Percentiles rank a stretch among this genome's conserved stretches.
phyloP scores from a whole-genome alignment of 2,888 invertebrate species.

The Encarsia formosa region DNA sequence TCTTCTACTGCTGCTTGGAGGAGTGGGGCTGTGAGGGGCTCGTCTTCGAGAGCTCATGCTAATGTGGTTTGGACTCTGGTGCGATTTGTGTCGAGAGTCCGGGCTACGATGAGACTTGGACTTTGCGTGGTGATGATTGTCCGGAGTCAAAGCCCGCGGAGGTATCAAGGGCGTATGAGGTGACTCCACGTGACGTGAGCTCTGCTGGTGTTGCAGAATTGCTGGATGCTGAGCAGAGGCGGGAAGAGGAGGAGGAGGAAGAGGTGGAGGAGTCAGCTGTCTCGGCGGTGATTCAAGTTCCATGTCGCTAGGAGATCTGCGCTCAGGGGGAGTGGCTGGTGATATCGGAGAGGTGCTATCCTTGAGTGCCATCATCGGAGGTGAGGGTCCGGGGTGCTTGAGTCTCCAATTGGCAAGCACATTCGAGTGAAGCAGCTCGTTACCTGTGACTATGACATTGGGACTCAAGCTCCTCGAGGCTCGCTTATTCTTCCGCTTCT shows the following conservation, averaged over 20 bases:
- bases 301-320: constrained; percentile 45
- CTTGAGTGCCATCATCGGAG: constrained; percentile 48
- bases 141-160: constrained; percentile 49
- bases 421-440: constrained; percentile 43
- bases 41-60: constrained; percentile 35
- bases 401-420: constrained; percentile 36
- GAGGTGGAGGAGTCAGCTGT: constrained; percentile 37
- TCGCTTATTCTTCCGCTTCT: constrained; percentile 63
- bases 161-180: constrained; percentile 69
- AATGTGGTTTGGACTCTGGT: constrained; percentile 3
- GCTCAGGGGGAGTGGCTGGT: constrained; percentile 56
- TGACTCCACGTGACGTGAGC: constrained; percentile 52
- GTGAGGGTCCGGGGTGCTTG: constrained; percentile 43
- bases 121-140: constrained; percentile 33
- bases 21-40: constrained; percentile 47
- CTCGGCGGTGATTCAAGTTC: constrained; percentile 44
- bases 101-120: constrained; percentile 32
- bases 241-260: constrained; percentile 22
- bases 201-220: constrained; percentile 5
- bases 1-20: constrained; percentile 35
- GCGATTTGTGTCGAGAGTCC: constrained; percentile 33
- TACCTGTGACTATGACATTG: constrained; percentile 31
- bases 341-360: constrained; percentile 62
- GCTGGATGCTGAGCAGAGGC: constrained; percentile 1
- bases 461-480: constrained; percentile 67